These are phyloP conservation scores for Eilema sororculum DNA, from an alignment of 2,888 invertebrate genomes.

Conservation along the genomic window DNA sequence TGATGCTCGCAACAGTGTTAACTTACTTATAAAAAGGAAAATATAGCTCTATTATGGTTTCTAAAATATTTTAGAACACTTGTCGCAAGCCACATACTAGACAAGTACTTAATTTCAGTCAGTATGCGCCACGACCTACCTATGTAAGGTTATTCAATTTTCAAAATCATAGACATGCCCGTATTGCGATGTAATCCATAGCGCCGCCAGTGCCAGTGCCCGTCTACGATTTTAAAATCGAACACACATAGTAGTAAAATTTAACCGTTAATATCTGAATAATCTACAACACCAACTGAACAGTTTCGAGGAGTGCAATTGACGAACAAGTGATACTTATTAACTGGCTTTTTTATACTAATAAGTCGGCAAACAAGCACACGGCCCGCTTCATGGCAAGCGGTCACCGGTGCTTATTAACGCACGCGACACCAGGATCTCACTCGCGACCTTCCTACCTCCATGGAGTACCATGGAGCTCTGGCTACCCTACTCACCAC, in stretches of 20 bases:
- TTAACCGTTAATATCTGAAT: constrained; percentile 70
- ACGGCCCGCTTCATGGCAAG: background rate
- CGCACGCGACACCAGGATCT: background rate
- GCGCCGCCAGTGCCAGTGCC: constrained; percentile 40
- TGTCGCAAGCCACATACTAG: constrained; percentile 48
- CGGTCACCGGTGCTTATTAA: background rate
- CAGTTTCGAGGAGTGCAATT: constrained; percentile 84
- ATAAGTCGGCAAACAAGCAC: constrained; percentile 6
- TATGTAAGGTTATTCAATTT: constrained; percentile 51
- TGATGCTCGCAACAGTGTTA: constrained; percentile 28
- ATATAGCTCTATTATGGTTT: constrained; percentile 23
- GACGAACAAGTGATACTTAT: constrained; percentile 86
- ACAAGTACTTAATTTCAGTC: constrained; percentile 42
- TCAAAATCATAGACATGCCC: constrained; percentile 62
- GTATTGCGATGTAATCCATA: constrained; percentile 32
- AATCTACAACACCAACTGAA: constrained; percentile 77
- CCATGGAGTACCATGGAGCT: background rate
- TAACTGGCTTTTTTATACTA: constrained; percentile 66
- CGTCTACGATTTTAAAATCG: constrained; percentile 61
- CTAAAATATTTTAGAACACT: constrained; percentile 27
- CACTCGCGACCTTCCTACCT: background rate
- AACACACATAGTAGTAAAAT: constrained; percentile 60
- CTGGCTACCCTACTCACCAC: background rate
- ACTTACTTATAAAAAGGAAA: constrained; percentile 27
- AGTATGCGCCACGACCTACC: constrained; percentile 63